These are phyloP conservation scores for Dicrurus megarhynchus DNA, from an alignment of 2,113 vertebrate species.

Conservation along the genomic window DNA sequence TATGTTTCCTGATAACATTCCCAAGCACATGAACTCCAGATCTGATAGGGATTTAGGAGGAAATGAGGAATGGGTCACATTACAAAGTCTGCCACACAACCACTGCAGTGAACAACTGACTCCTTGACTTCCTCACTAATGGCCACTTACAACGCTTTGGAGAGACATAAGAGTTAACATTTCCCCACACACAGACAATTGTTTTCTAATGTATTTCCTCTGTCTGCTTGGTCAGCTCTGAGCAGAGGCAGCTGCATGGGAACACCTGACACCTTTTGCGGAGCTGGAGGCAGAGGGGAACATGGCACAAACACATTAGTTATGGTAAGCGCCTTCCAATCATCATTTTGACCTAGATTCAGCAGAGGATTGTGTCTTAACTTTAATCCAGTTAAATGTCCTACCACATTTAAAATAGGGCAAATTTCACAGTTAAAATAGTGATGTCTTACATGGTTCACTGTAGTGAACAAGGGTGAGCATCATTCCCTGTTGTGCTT, in stretches of 20 bases:
- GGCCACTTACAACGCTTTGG: neutral
- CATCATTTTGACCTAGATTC: neutral
- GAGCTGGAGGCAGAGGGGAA: neutral
- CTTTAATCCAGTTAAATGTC: neutral
- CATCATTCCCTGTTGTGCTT: neutral
- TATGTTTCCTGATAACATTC: neutral
- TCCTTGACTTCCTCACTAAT: conserved; percentile 52
- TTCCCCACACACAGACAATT: neutral
- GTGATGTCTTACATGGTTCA: neutral
- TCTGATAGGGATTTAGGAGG: neutral
- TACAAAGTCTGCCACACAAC: neutral
- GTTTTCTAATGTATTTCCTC: conserved; percentile 9
- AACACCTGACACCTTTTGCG: neutral
- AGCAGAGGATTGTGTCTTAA: neutral
- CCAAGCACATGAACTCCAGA: neutral
- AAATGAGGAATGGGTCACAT: neutral
- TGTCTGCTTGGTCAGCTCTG: neutral
- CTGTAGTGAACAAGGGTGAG: neutral
- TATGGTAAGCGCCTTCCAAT: neutral
- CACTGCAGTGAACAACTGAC: neutral
- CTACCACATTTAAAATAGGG: neutral
- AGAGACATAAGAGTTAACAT: conserved; percentile 2
- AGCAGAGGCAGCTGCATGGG: neutral
- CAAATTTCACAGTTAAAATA: neutral
- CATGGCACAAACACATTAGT: neutral